phyloP scores from a whole-genome alignment of 1,140 invertebrate genomes.

The Drosophila orena region DNA sequence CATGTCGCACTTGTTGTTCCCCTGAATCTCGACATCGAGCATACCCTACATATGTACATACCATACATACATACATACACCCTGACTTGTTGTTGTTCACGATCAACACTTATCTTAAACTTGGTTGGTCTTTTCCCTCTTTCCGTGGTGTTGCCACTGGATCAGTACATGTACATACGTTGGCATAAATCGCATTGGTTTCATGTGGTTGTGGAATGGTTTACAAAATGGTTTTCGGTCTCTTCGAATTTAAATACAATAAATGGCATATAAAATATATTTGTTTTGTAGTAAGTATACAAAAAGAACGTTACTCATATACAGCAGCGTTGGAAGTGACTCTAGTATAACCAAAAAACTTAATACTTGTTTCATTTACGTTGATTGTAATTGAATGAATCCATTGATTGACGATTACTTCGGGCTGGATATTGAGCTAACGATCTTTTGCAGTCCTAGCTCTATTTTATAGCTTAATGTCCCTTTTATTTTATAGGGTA shows the following conservation, averaged over 20 bases:
- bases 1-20: conserved; percentile 18
- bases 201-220: conserved; percentile 68
- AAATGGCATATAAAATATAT: conserved; percentile 80
- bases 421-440: background rate
- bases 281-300: conserved; percentile 56
- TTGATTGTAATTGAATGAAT: conserved; percentile 58
- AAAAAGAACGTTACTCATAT: conserved; percentile 72
- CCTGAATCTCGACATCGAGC: conserved; percentile 25
- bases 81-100: conserved; percentile 48
- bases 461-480: background rate
- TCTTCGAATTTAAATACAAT: conserved; percentile 78
- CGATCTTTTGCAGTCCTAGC: background rate
- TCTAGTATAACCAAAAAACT: conserved; percentile 49
- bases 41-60: conserved; percentile 12
- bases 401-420: conserved; percentile 18
- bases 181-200: conserved; percentile 62
- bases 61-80: conserved; percentile 44
- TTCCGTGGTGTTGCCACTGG: conserved; percentile 9
- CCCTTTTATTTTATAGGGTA: background rate
- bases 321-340: conserved; percentile 70
- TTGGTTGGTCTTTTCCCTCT: conserved; percentile 31
- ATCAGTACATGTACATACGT: conserved; percentile 71
- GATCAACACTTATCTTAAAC: conserved; percentile 37
- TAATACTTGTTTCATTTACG: conserved; percentile 44
- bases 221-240: conserved; percentile 65